Evolutionary conservation across 2,113 vertebrate species (phyloP).

Genomic region (Aldabrachelys gigantea): DNA sequence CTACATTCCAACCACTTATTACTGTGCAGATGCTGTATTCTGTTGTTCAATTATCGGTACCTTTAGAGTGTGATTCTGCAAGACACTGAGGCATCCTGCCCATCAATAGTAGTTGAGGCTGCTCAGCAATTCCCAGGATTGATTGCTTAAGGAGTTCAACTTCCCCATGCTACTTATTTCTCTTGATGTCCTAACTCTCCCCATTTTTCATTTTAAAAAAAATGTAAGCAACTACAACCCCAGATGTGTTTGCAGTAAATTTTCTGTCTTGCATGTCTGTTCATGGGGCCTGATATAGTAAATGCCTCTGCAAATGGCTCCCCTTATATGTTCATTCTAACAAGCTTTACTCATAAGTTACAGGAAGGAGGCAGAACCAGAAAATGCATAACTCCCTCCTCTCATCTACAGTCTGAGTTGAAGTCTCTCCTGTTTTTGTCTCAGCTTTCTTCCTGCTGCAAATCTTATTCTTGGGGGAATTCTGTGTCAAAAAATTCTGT

Average conservation of each 20-base stretch:
- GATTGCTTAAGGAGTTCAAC: background rate
- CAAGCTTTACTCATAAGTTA: background rate
- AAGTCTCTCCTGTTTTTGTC: background rate
- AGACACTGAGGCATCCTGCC: background rate
- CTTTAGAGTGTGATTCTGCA: background rate
- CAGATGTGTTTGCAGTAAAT: background rate
- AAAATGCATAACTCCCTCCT: background rate
- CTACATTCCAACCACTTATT: background rate
- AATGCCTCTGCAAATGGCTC: background rate
- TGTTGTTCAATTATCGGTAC: background rate
- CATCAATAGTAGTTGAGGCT: background rate
- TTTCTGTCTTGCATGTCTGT: background rate
- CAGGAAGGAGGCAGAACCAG: background rate
- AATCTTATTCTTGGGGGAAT: background rate
- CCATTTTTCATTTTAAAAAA: background rate
- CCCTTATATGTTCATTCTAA: background rate
- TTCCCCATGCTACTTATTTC: background rate
- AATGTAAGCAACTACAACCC: background rate
- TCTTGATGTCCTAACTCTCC: background rate
- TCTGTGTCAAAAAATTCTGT: too few species aligned
- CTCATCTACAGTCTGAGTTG: background rate
- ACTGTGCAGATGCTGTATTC: background rate
- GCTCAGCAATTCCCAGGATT: background rate
- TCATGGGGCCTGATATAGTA: background rate
- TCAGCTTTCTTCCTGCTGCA: background rate